These are phyloP conservation scores for Antigone vipio DNA, from an alignment of 2,113 vertebrate species.

Conservation along the genomic window DNA sequence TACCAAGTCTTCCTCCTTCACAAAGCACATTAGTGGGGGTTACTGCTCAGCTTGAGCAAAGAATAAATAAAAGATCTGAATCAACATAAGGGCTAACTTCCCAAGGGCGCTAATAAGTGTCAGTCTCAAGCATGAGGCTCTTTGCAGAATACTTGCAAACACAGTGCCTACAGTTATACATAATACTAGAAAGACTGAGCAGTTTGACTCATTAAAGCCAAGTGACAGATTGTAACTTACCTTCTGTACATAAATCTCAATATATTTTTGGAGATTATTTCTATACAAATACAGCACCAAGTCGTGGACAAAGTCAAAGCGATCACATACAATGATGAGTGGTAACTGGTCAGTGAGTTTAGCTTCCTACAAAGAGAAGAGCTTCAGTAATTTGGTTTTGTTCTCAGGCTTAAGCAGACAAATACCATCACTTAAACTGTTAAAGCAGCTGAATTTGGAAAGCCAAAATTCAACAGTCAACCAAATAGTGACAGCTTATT, in stretches of 20 bases:
- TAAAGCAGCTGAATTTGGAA: slow-evolving; percentile 42
- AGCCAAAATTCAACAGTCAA: neutral
- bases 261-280: slow-evolving; percentile 98
- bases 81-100: neutral
- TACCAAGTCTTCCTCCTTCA: neutral
- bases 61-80: neutral
- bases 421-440: slow-evolving; percentile 25
- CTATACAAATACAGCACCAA: slow-evolving; percentile 97
- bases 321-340: slow-evolving; percentile 96
- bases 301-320: slow-evolving; percentile 98
- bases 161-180: accelerated
- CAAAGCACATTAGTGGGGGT: neutral
- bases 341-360: slow-evolving; percentile 97
- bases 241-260: slow-evolving; percentile 99
- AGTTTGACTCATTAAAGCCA: neutral
- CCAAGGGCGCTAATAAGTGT: neutral
- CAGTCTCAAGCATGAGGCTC: neutral
- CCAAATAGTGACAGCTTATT: neutral
- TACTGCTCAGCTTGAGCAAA: neutral
- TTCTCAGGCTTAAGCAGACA: neutral
- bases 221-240: slow-evolving; percentile 65
- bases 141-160: neutral
- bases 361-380: slow-evolving; percentile 84
- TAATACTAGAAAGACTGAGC: neutral
- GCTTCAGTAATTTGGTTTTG: slow-evolving; percentile 7